Evolutionary conservation across 2,797 vertebrate species (phyloP).

Genomic region (Cuculus canorus): DNA sequence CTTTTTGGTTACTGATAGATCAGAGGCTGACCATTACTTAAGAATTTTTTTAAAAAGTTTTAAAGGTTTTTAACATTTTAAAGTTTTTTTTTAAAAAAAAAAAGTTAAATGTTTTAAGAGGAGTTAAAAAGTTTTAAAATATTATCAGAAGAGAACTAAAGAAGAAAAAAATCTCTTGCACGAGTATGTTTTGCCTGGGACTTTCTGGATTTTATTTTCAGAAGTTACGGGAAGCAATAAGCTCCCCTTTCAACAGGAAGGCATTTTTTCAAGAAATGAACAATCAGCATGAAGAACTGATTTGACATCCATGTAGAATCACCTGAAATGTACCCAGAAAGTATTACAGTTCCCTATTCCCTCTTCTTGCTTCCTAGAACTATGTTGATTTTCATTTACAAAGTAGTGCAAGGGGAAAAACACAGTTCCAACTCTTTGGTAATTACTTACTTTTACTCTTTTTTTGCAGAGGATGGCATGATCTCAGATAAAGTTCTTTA

Average conservation of each 20-base stretch:
- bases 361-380: not conserved
- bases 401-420: not conserved
- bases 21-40: not conserved
- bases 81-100: too few species aligned
- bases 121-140: not conserved
- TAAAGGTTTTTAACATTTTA: too few species aligned
- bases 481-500: not conserved
- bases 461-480: not conserved
- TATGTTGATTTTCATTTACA: not conserved
- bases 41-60: not conserved
- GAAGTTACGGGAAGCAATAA: not conserved
- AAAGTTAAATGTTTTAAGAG: too few species aligned
- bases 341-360: not conserved
- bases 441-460: not conserved
- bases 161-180: not conserved
- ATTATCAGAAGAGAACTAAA: not conserved
- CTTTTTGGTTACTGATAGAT: not conserved
- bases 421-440: not conserved
- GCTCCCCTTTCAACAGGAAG: not conserved
- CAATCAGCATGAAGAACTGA: not conserved
- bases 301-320: not conserved
- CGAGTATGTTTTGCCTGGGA: not conserved
- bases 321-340: not conserved
- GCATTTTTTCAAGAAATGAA: not conserved
- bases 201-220: not conserved